phyloP scores from a whole-genome alignment of 2,113 vertebrate genomes.

The Oryzias woworae region DNA sequence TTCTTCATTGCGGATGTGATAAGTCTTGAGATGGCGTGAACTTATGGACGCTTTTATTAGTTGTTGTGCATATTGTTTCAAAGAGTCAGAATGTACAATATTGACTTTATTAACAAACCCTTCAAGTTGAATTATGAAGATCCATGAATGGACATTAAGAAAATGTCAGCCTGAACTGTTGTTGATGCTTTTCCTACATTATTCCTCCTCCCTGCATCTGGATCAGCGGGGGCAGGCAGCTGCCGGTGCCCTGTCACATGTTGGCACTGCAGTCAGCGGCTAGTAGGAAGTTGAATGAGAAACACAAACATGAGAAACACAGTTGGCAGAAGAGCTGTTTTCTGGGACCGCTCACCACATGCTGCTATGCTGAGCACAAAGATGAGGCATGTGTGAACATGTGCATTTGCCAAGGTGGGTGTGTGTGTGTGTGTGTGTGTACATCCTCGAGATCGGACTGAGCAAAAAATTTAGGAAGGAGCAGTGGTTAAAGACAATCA shows the following conservation, averaged over 20 bases:
- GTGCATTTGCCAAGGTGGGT: background rate
- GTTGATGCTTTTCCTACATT: background rate
- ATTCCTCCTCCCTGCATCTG: background rate
- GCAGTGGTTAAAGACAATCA: too few species aligned
- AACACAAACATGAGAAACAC: conserved; percentile 16
- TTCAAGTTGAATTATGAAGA: too few species aligned
- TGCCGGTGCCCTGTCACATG: conserved; percentile 20
- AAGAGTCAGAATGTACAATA: too few species aligned
- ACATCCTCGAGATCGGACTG: background rate
- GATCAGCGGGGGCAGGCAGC: conserved; percentile 12
- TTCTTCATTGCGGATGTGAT: too few species aligned
- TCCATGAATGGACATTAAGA: too few species aligned
- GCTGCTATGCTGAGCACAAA: conserved; percentile 12
- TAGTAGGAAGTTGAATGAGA: conserved; percentile 31
- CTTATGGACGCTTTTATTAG: too few species aligned
- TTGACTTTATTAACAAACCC: too few species aligned
- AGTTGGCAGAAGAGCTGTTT: conserved; percentile 21
- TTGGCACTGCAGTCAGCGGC: conserved; percentile 18
- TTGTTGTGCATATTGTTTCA: too few species aligned
- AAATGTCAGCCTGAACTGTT: background rate
- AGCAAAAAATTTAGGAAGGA: too few species aligned
- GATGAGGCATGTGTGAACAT: conserved; percentile 6
- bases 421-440: background rate
- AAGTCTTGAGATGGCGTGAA: too few species aligned
- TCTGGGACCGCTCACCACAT: conserved; percentile 33